Percentiles rank a stretch among this genome's conserved stretches.
Conservation (phyloP, 1,140 invertebrate genomes). For the fruit fly (Drosophila melanogaster) region DNA sequence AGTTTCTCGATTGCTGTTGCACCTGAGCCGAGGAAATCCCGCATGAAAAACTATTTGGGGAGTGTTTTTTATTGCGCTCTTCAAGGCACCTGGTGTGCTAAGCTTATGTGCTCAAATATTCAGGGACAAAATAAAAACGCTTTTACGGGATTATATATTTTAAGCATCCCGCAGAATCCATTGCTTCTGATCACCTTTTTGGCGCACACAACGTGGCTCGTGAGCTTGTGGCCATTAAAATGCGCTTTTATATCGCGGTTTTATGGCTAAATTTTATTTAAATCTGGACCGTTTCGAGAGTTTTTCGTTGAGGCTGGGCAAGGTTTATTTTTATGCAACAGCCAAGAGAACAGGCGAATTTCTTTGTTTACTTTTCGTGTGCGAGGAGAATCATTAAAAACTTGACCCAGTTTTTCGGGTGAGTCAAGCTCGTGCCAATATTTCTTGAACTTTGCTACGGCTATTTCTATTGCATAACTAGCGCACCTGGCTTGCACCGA, state of each 20-base stretch:
- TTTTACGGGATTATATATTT: slow-evolving; percentile 36
- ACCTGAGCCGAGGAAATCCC: slow-evolving; percentile 25
- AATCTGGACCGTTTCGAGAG: slow-evolving; percentile 35
- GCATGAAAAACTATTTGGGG: slow-evolving; percentile 30
- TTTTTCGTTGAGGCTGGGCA: slow-evolving; percentile 61
- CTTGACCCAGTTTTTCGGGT: slow-evolving; percentile 52
- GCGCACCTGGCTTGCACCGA: slow-evolving; percentile 29
- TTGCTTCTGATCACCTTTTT: slow-evolving; percentile 36
- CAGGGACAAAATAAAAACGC: slow-evolving; percentile 46
- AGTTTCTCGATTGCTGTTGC: slow-evolving; percentile 40
- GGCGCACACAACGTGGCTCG: not conserved
- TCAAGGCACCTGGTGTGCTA: slow-evolving; percentile 11
- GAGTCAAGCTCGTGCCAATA: slow-evolving; percentile 37
- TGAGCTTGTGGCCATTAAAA: slow-evolving; percentile 48
- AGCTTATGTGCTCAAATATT: slow-evolving; percentile 23
- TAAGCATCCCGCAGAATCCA: slow-evolving; percentile 13
- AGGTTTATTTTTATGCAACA: slow-evolving; percentile 29
- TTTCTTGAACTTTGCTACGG: slow-evolving; percentile 38
- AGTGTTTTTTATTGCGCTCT: slow-evolving; percentile 35
- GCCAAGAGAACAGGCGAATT: slow-evolving; percentile 48
- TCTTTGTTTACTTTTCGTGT: slow-evolving; percentile 54
- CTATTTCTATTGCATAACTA: slow-evolving; percentile 43
- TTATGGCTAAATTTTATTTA: slow-evolving; percentile 34
- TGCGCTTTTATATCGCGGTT: slow-evolving; percentile 48
- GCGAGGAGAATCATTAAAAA: slow-evolving; percentile 43